A percentile compares a stretch with the other conserved stretches of the same genome.
phyloP scores from a whole-genome alignment of 2,797 vertebrate genomes.

The Acrossocheilus fasciatus region DNA sequence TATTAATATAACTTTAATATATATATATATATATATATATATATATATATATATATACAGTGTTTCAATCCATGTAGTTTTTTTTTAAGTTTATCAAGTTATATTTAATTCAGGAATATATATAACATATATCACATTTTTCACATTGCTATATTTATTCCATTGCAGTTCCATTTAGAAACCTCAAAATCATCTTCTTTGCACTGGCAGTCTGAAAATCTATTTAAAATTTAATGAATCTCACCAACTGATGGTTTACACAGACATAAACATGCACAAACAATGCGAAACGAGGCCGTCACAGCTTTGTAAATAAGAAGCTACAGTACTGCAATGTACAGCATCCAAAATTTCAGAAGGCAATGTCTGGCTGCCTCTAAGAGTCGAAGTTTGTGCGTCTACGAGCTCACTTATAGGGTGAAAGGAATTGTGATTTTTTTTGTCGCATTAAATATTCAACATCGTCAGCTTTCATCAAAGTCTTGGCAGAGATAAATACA shows the following conservation, averaged over 20 bases:
- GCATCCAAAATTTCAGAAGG: background rate
- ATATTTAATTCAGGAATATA: background rate
- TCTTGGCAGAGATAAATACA: conserved; percentile 35
- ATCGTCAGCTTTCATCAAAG: conserved; percentile 40
- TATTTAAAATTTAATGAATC: conserved; percentile 28
- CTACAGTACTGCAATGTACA: background rate
- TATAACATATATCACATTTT: background rate
- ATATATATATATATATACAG: background rate
- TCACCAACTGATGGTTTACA: background rate
- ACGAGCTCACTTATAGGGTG: background rate
- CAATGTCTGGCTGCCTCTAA: background rate
- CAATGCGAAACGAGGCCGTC: background rate
- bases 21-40: background rate
- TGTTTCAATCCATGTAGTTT: background rate
- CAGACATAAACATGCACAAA: conserved; percentile 2
- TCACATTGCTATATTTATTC: conserved; percentile 9
- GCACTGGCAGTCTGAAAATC: background rate
- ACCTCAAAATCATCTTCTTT: background rate
- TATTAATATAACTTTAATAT: background rate
- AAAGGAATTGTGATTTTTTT: conserved; percentile 30
- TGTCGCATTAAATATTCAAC: conserved; percentile 49
- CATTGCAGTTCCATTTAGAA: background rate
- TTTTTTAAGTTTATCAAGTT: background rate
- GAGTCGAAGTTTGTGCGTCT: background rate
- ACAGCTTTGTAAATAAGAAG: background rate